Conservation (phyloP, 2,797 vertebrate genomes). For the Brotula barbata region DNA sequence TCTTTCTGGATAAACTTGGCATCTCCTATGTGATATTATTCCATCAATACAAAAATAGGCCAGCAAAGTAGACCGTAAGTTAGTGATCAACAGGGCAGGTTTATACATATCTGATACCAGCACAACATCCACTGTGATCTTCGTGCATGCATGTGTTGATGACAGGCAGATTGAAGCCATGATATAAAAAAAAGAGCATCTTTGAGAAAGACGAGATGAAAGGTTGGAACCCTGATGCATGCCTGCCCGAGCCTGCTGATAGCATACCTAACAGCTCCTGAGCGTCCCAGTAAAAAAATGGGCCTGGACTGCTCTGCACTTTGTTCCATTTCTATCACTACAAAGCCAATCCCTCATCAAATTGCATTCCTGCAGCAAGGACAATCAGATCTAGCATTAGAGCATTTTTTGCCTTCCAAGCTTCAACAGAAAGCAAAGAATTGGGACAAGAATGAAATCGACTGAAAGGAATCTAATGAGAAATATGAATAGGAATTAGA, state of each 20-base stretch:
- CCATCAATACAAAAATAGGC: too few species aligned
- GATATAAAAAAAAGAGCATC: slow-evolving; percentile 18
- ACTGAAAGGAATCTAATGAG: not conserved
- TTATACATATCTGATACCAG: slow-evolving; percentile 32
- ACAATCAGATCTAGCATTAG: not conserved
- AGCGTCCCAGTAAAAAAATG: not conserved
- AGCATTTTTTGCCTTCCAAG: not conserved
- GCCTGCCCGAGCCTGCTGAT: slow-evolving; percentile 29
- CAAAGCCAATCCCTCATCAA: not conserved
- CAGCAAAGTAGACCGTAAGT: too few species aligned
- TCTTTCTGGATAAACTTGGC: too few species aligned
- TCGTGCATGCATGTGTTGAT: slow-evolving; percentile 4
- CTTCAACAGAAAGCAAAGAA: not conserved
- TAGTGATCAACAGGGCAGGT: slow-evolving; percentile 3
- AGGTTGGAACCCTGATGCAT: slow-evolving; percentile 8
- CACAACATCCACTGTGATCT: slow-evolving; percentile 7
- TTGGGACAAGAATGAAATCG: not conserved
- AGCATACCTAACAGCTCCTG: slow-evolving; percentile 24
- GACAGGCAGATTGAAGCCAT: slow-evolving; percentile 12
- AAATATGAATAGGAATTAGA: not conserved
- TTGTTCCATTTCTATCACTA: not conserved
- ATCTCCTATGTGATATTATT: too few species aligned
- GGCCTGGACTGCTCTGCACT: not conserved
- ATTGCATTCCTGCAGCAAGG: slow-evolving; percentile 7
- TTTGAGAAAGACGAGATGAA: not conserved